Evolutionary conservation across 2,888 invertebrate genomes (phyloP).

Genomic region (Dasysyrphus albostriatus): DNA sequence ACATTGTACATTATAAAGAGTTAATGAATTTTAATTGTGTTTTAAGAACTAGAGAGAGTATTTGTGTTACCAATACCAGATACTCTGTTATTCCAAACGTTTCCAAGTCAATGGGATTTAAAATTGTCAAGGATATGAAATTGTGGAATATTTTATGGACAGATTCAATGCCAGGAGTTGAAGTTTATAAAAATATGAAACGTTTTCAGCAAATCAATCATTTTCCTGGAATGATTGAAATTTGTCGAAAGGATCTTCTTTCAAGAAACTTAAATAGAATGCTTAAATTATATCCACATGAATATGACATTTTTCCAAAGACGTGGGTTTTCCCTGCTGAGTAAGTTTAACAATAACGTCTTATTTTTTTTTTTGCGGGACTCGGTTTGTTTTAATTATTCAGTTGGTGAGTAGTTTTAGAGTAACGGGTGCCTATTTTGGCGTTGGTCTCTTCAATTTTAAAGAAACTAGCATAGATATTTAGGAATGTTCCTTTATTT

Average conservation of each 20-base stretch:
- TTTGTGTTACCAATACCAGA: constrained; percentile 81
- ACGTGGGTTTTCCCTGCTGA: constrained; percentile 97
- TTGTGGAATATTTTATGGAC: constrained; percentile 96
- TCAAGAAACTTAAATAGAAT: constrained; percentile 95
- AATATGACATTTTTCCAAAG: constrained; percentile 96
- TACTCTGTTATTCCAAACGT: constrained; percentile 81
- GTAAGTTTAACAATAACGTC: constrained; percentile 85
- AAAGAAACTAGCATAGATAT: too few species aligned
- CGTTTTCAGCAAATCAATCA: constrained; percentile 96
- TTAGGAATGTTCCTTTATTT: too few species aligned
- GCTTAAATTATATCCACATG: constrained; percentile 93
- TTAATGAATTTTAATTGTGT: not conserved
- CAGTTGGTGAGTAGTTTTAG: too few species aligned
- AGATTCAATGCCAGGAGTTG: constrained; percentile 93
- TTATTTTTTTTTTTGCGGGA: not conserved
- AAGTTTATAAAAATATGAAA: constrained; percentile 95
- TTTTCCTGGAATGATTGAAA: constrained; percentile 95
- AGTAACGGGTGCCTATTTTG: too few species aligned
- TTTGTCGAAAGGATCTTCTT: constrained; percentile 94
- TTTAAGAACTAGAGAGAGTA: constrained; percentile 79
- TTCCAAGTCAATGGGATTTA: constrained; percentile 81
- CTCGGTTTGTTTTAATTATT: too few species aligned
- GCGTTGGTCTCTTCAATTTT: too few species aligned
- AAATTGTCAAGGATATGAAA: constrained; percentile 89
- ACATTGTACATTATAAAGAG: not conserved